A percentile compares a stretch with the other conserved stretches of the same genome.
These are phyloP conservation scores for Polydrusus pterygomalis DNA, from an alignment of 2,888 invertebrate species.

Conservation along the genomic window DNA sequence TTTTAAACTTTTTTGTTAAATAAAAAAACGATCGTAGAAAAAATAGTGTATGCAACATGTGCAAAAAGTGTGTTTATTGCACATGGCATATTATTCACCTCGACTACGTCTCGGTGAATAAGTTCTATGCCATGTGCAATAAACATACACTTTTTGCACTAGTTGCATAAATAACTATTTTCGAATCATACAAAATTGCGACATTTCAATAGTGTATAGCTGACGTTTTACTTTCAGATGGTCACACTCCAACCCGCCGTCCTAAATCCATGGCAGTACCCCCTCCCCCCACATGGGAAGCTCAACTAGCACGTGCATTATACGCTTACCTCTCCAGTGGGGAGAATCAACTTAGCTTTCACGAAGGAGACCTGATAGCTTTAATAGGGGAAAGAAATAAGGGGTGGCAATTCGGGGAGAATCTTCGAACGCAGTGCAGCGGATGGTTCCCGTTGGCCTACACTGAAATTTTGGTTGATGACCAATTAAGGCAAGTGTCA, in stretches of 20 bases:
- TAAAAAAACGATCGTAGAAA: too few species aligned
- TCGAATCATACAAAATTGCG: too few species aligned
- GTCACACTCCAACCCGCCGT: conserved; percentile 72
- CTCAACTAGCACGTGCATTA: conserved; percentile 87
- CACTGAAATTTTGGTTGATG: conserved; percentile 84
- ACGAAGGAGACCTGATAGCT: conserved; percentile 91
- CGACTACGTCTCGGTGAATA: too few species aligned
- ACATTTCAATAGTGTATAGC: too few species aligned
- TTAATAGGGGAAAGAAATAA: conserved; percentile 93
- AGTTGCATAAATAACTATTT: too few species aligned
- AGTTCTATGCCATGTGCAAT: too few species aligned
- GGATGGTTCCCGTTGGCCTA: conserved; percentile 98
- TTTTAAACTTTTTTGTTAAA: too few species aligned
- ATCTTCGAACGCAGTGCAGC: conserved; percentile 90
- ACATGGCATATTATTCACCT: too few species aligned
- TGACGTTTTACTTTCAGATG: conserved; percentile 1
- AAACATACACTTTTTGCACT: too few species aligned
- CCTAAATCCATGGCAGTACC: conserved; percentile 80
- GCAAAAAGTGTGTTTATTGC: too few species aligned
- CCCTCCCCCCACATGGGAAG: conserved; percentile 78
- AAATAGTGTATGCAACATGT: too few species aligned
- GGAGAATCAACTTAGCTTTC: conserved; percentile 94
- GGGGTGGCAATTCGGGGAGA: conserved; percentile 98
- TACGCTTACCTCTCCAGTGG: conserved; percentile 93
- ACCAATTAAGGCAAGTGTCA: conserved; percentile 76